Evolutionary conservation across 2,113 vertebrate genomes (phyloP), one percentile per base, ranked within the genome.

Genomic region (Chelonoidis abingdonii): DNA sequence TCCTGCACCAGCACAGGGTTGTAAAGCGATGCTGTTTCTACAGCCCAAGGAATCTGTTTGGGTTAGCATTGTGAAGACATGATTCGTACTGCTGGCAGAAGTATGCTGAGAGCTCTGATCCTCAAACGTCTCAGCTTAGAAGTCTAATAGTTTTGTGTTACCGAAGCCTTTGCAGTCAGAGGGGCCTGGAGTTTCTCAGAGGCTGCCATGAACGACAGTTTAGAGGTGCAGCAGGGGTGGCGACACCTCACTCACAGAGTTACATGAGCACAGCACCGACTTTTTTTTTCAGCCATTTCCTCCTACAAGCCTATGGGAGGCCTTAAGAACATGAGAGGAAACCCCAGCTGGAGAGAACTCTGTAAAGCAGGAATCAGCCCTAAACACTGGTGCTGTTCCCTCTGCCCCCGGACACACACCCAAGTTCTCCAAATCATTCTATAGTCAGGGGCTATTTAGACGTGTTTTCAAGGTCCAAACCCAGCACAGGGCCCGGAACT

Each of bases 401-500:
- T 72, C 91, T 86, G 44, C 52, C 27, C 49, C 62, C 82, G 65
- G 86, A n/a, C 0, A 0, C 44, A 8, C 1, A 3, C 4, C 10
- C 25, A 87, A 38, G 59, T 53, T 72, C 76, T 89, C 59, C 79
- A 89, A 81, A 78, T 11, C 14, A 12, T 65, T n/a, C 22, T 27
- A 80, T 12, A 3, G 80, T 5, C 0, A 0, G 0, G 6, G 6
- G 17, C 22, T 62, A 72, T 79, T 31, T 19, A 81, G 16, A 91
- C 44, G 4, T 0, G 4, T 31, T 56, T 22, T 22, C 5, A 80
- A 88, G 22, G 22, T 56, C 84, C 6, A 56, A 44, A 22, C 56
- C 85, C 62, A 86, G 72, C 2, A 12, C 8, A 4, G 69, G 0
- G 25, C 10, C 19, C 29, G n/a, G 4, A 59, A 62, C 25, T 38